Percentiles rank a stretch among this genome's conserved stretches.
Conservation (phyloP, 2,888 invertebrate genomes). For the Marasmarcha lunaedactyla region DNA sequence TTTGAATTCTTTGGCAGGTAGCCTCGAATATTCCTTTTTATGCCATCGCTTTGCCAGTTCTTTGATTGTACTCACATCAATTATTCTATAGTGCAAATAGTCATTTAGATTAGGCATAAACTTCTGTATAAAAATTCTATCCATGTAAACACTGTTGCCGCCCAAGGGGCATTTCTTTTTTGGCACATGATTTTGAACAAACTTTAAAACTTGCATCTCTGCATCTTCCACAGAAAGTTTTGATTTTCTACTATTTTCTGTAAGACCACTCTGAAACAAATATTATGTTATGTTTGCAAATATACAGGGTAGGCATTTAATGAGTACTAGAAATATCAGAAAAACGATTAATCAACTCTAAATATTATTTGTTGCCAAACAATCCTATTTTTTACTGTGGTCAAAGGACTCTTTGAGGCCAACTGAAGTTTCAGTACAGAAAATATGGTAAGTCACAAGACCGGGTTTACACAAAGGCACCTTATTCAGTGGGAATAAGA, state of each 20-base stretch:
- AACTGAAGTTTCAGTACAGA: no score
- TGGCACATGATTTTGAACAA: slow-evolving; percentile 72
- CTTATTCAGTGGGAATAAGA: no score
- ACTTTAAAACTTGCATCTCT: slow-evolving; percentile 77
- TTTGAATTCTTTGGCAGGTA: slow-evolving; percentile 72
- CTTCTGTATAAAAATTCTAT: slow-evolving; percentile 83
- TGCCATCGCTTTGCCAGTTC: slow-evolving; percentile 87
- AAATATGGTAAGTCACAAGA: no score
- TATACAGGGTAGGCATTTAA: no score
- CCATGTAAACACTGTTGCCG: slow-evolving; percentile 91
- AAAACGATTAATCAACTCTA: no score
- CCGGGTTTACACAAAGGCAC: background rate
- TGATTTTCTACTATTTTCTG: slow-evolving; percentile 78
- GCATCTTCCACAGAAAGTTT: slow-evolving; percentile 74
- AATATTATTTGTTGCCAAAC: no score
- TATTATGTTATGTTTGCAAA: slow-evolving; percentile 8
- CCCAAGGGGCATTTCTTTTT: slow-evolving; percentile 80
- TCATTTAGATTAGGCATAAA: slow-evolving; percentile 84
- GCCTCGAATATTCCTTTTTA: slow-evolving; percentile 62
- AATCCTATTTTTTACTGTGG: no score
- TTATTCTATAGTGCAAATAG: slow-evolving; percentile 90
- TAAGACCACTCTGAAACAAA: slow-evolving; percentile 79
- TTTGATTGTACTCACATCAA: slow-evolving; percentile 93
- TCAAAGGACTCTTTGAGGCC: no score
- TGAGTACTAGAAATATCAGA: no score